Base-by-base conservation (phyloP, 2,797 vertebrate species). In the Semotilus atromaculatus region DNA sequence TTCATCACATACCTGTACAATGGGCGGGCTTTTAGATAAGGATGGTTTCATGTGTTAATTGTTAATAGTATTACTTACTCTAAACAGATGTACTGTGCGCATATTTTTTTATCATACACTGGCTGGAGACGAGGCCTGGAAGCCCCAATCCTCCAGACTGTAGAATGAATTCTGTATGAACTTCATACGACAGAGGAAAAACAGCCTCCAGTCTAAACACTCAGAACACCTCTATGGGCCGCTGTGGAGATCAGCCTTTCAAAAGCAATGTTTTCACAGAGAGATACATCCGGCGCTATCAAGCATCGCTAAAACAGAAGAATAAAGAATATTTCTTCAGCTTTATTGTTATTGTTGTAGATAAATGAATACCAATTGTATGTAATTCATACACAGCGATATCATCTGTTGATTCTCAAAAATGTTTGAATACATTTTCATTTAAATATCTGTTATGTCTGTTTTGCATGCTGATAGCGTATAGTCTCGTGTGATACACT, bases 141-240 rank as follows among this genome's bases (percentile, higher is more conserved):
- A 87, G 90, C 90, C 90, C 92, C 87, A 89, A 87, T 88, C 62
- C 88, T 82, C 84, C 70, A 88, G 89, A 67, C 90, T 90, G 87
- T 91, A 88, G 91, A 90, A 89, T 85, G 83, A 87, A 87, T 89
- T 76, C 86, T 74, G 72, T 82, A 86, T 86, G 85, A 87, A 88
- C 82, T 48, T 80, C 40, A 85, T 89, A 88, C 91, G 88, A 92
- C 89, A 90, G 88, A 90, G 90, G 90, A 92, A 91, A 90, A 92
- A 90, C 86, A 85, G 88, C 85, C 60, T 88, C 82, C 83, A 88
- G 90, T 90, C 87, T 75, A 91, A 90, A 89, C 87, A 86, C 84
- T 89, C 83, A 86, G 85, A 85, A 84, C 77, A 86, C 71, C 80
- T 87, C 83, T 72, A 79, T 77, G 82, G 68, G 71, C 73, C 73